A percentile compares a stretch with the other conserved stretches of the same genome.
These are phyloP conservation scores for Grammomys dolichurus DNA, from an alignment of 2,113 vertebrate genomes.

Conservation along the genomic window DNA sequence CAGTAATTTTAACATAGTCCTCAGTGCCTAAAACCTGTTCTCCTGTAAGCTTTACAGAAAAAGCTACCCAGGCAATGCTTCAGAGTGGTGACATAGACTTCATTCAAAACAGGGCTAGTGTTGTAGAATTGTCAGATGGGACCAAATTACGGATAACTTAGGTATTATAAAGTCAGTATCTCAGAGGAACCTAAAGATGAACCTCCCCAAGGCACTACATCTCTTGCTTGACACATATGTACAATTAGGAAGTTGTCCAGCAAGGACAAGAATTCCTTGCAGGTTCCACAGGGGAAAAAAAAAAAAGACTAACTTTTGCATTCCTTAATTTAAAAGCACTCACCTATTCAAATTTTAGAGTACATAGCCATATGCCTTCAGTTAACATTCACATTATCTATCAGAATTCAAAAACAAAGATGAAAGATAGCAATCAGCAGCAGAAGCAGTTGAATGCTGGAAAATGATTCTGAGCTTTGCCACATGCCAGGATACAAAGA, in stretches of 20 bases:
- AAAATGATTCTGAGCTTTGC: not conserved
- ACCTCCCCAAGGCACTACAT: not conserved
- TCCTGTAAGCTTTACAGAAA: not conserved
- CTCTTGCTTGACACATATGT: not conserved
- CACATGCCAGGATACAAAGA: not conserved
- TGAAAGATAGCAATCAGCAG: not conserved
- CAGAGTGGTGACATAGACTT: not conserved
- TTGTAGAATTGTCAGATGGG: not conserved
- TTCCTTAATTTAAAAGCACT: not conserved
- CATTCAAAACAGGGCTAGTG: not conserved
- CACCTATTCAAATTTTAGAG: conserved; percentile 42
- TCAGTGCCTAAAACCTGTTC: not conserved
- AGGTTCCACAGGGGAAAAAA: not conserved
- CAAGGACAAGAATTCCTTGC: fast-evolving
- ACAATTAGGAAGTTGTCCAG: not conserved
- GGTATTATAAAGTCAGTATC: not conserved
- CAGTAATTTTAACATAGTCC: fast-evolving
- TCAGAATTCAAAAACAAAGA: not conserved
- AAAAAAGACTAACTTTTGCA: not conserved
- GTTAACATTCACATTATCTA: not conserved
- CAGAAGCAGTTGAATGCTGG: not conserved
- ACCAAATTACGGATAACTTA: not conserved
- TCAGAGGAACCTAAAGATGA: not conserved
- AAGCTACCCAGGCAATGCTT: not conserved
- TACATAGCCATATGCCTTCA: not conserved